Conservation (phyloP, 2,113 vertebrate species). For the Nannospalax galili region DNA sequence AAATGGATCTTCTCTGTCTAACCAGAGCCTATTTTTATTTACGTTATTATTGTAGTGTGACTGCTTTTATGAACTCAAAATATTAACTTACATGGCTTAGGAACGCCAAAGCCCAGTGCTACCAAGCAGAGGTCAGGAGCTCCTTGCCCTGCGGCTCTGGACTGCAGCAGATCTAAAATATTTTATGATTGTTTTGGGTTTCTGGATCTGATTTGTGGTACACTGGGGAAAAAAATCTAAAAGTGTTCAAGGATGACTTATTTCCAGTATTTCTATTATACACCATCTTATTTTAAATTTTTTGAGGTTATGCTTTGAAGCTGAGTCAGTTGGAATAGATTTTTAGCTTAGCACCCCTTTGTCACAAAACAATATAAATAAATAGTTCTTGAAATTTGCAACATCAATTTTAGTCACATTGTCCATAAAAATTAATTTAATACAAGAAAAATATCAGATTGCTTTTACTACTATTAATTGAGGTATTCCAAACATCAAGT, state of each 20-base stretch:
- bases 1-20: slow-evolving; percentile 45
- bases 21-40: slow-evolving; percentile 70
- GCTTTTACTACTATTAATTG: not conserved
- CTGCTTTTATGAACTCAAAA: slow-evolving; percentile 1
- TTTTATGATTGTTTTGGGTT: slow-evolving; percentile 74
- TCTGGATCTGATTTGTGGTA: slow-evolving; percentile 82
- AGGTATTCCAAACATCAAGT: not conserved
- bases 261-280: slow-evolving; percentile 83
- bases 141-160: not conserved
- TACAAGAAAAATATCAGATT: not conserved
- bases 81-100: not conserved
- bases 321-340: slow-evolving; percentile 47
- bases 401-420: slow-evolving; percentile 51
- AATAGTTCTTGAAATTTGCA: slow-evolving; percentile 62
- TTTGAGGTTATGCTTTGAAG: slow-evolving; percentile 71
- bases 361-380: slow-evolving; percentile 70
- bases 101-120: not conserved
- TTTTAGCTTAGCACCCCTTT: slow-evolving; percentile 44
- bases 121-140: not conserved
- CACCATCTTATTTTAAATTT: slow-evolving; percentile 78
- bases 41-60: slow-evolving; percentile 65
- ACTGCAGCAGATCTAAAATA: slow-evolving; percentile 61
- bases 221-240: slow-evolving; percentile 78
- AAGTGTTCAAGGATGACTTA: slow-evolving; percentile 80
- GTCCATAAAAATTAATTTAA: slow-evolving; percentile 38